These are phyloP conservation scores for Archocentrus centrarchus DNA, from an alignment of 2,113 vertebrate species.

Conservation along the genomic window DNA sequence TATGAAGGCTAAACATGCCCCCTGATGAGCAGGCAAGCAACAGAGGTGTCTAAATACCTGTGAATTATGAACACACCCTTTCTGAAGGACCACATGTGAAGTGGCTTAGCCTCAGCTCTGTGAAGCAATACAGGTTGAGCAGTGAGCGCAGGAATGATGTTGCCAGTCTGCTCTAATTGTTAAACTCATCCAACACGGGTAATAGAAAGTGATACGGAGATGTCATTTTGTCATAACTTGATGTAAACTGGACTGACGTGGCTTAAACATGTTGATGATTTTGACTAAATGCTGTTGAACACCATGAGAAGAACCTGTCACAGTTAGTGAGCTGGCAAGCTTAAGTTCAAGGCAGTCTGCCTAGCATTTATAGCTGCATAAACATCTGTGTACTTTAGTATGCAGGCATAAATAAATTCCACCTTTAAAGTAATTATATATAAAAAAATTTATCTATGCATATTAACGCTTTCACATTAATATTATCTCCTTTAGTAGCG, in stretches of 20 bases:
- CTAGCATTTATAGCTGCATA: too few relatives aligned
- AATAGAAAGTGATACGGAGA: background rate
- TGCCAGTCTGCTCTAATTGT: background rate
- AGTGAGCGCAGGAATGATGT: background rate
- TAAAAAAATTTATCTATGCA: too few relatives aligned
- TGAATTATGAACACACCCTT: background rate
- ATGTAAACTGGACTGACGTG: background rate
- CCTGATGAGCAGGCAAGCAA: background rate
- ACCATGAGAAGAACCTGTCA: background rate
- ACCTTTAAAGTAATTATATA: too few relatives aligned
- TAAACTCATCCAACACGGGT: too few relatives aligned
- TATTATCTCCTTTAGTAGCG: too few relatives aligned
- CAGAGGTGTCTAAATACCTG: slow-evolving; percentile 7
- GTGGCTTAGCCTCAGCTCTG: background rate
- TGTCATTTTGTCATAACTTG: background rate
- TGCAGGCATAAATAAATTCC: too few relatives aligned
- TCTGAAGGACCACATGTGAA: background rate
- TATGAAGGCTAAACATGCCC: background rate
- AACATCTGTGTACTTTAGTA: too few relatives aligned
- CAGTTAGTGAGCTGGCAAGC: background rate
- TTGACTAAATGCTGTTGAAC: background rate
- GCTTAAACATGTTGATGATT: background rate
- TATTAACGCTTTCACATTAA: too few relatives aligned
- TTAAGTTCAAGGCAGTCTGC: background rate
- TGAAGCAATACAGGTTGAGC: background rate